phyloP scores from a whole-genome alignment of 1,140 invertebrate genomes.

The Heliothis virescens region DNA sequence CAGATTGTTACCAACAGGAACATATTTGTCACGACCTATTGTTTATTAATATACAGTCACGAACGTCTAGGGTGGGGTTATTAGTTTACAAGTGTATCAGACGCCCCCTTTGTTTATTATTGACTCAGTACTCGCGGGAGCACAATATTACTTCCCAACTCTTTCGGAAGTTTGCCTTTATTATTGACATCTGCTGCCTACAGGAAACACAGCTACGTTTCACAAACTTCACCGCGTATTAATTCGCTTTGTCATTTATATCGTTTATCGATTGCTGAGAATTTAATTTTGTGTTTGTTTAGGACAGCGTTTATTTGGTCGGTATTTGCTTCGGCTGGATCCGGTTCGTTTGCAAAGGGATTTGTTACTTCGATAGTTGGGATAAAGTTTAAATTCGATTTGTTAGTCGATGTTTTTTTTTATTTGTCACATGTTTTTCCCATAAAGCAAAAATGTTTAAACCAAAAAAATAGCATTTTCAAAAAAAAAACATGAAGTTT shows the following conservation, averaged over 20 bases:
- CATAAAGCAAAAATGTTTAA: not conserved
- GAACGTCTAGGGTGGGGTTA: slow-evolving; percentile 68
- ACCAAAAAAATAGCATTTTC: not conserved
- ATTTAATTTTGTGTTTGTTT: slow-evolving; percentile 44
- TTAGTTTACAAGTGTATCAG: slow-evolving; percentile 86
- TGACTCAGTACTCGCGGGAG: slow-evolving; percentile 77
- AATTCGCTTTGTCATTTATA: slow-evolving; percentile 61
- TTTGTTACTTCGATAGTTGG: slow-evolving; percentile 17
- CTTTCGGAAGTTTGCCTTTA: slow-evolving; percentile 84
- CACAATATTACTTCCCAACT: slow-evolving; percentile 85
- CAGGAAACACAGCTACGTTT: slow-evolving; percentile 77
- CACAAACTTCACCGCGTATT: slow-evolving; percentile 75
- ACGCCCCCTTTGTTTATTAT: slow-evolving; percentile 83
- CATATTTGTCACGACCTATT: slow-evolving; percentile 64
- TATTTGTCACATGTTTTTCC: not conserved
- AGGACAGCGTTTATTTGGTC: slow-evolving; percentile 23
- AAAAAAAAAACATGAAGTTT: not conserved
- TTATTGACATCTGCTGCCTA: slow-evolving; percentile 83
- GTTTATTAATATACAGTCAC: slow-evolving; percentile 70
- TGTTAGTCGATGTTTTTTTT: not conserved
- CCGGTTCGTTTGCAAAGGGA: slow-evolving; percentile 14
- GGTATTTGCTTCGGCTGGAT: slow-evolving; percentile 27
- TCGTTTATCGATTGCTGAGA: slow-evolving; percentile 23
- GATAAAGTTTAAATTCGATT: slow-evolving; percentile 24
- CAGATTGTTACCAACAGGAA: slow-evolving; percentile 41